These are phyloP conservation scores for Dynastes maya DNA, from an alignment of 2,888 invertebrate genomes.

Conservation along the genomic window DNA sequence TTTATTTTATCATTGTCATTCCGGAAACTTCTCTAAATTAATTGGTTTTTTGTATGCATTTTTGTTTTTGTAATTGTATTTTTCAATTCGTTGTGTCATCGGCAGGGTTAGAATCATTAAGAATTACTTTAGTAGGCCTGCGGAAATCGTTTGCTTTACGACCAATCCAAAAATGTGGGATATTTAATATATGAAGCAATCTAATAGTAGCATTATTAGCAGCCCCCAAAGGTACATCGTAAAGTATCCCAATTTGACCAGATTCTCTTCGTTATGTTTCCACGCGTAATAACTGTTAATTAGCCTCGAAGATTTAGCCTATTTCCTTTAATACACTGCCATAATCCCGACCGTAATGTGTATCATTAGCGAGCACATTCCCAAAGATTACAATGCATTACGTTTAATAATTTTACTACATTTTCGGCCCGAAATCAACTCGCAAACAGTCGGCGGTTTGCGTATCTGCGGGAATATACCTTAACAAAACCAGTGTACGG, in stretches of 20 bases:
- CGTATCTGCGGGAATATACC: neutral
- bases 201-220: neutral
- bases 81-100: too few species aligned
- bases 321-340: slow-evolving; percentile 18
- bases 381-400: slow-evolving; percentile 39
- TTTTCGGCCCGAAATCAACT: slow-evolving; percentile 26
- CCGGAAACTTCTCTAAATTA: too few species aligned
- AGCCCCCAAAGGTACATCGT: neutral
- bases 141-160: too few species aligned
- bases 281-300: slow-evolving; percentile 8
- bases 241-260: neutral
- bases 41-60: too few species aligned
- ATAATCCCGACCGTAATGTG: slow-evolving; percentile 4
- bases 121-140: too few species aligned
- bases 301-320: neutral
- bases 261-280: neutral
- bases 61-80: too few species aligned
- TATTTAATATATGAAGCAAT: too few species aligned
- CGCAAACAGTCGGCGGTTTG: too few species aligned
- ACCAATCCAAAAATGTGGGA: too few species aligned
- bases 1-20: too few species aligned
- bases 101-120: too few species aligned
- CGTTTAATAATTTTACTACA: slow-evolving; percentile 33
- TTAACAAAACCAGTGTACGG: slow-evolving; percentile 24
- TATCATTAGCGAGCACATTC: slow-evolving; percentile 26